phyloP scores from a whole-genome alignment of 2,888 invertebrate genomes.

The Agonopterix alstromeriana region DNA sequence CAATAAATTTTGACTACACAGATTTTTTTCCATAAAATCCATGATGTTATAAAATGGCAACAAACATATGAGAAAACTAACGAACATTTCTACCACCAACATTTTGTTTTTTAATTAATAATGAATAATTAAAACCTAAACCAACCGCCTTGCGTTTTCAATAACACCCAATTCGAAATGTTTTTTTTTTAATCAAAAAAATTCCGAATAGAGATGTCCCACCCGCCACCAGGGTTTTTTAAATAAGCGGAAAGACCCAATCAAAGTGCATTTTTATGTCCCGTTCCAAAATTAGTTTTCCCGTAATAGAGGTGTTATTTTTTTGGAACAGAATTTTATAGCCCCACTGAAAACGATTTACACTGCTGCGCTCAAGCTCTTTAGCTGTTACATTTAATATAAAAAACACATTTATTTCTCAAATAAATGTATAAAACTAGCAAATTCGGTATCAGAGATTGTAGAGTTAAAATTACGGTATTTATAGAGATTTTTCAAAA shows the following conservation, averaged over 20 bases:
- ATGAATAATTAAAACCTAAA: too few relatives aligned
- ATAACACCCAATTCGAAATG: not conserved
- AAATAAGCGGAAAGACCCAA: conserved; percentile 52
- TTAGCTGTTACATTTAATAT: conserved; percentile 60
- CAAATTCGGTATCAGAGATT: not conserved
- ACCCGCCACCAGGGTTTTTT: conserved; percentile 65
- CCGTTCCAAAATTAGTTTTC: conserved; percentile 12
- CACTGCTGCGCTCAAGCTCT: conserved; percentile 72
- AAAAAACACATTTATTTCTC: conserved; percentile 8
- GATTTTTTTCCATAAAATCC: not conserved
- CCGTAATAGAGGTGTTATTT: conserved; percentile 29
- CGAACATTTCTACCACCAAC: too few relatives aligned
- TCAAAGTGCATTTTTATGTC: conserved; percentile 39
- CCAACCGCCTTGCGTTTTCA: conserved; percentile 17
- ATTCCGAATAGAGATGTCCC: conserved; percentile 9
- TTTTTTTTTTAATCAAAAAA: not conserved
- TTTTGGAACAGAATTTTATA: conserved; percentile 15
- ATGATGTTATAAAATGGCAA: too few relatives aligned
- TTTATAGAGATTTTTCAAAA: not conserved
- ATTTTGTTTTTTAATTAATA: too few relatives aligned
- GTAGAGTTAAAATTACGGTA: too few relatives aligned
- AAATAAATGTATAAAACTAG: not conserved
- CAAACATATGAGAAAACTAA: too few relatives aligned
- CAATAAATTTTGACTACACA: not conserved
- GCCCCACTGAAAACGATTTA: conserved; percentile 69